Base-by-base conservation (phyloP, 2,797 vertebrate species). In the Aldrovandia affinis region DNA sequence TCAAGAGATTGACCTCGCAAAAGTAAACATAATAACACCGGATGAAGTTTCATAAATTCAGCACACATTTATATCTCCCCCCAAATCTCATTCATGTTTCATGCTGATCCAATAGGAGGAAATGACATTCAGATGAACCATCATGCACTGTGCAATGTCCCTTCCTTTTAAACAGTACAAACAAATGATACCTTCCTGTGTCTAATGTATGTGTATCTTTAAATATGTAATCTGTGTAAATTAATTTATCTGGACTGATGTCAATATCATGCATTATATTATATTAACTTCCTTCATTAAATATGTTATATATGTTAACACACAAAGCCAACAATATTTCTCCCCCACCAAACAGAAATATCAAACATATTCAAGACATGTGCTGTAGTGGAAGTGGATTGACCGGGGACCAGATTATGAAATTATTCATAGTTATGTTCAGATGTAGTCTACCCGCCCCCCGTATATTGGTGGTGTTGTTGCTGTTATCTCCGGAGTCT, bases 401-500 rank as follows among this genome's bases (percentile, higher is more conserved):
- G 77, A 33, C 44, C 1, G 4, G 47, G n/a, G 77, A 28, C n/a
- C n/a, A 20, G 28, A 12, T 1, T 6, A n/a, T 20, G 15, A 20
- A 20, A 61, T n/a, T 30, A 52, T 52, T 4, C 12, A 52, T 52
- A 52, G 4, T 25, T 75, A 20, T 25, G 30, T 75, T 75, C 12
- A 2, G 3, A 83, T 80, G 47, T 78, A 83, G 18, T 18, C 80
- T 65, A 4, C 2, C 28, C 61, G 25, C 65, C 65, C 15, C 65
- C 4, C 12, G 47, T 50, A 39, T 70, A 39, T 39, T 50, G 6
- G 47, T 50, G 47, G 33, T 86, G 61, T 59, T 85, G 81, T 87
- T 54, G 81, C 84, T 84, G 88, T 7, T 39, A 70, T 87, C 65
- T 83, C 63, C 85, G 30, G 30, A 85, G 92, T 93, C 94, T 97